These are phyloP conservation scores for Synanthedon tipuliformis DNA, from an alignment of 2,888 invertebrate species.

Conservation along the genomic window DNA sequence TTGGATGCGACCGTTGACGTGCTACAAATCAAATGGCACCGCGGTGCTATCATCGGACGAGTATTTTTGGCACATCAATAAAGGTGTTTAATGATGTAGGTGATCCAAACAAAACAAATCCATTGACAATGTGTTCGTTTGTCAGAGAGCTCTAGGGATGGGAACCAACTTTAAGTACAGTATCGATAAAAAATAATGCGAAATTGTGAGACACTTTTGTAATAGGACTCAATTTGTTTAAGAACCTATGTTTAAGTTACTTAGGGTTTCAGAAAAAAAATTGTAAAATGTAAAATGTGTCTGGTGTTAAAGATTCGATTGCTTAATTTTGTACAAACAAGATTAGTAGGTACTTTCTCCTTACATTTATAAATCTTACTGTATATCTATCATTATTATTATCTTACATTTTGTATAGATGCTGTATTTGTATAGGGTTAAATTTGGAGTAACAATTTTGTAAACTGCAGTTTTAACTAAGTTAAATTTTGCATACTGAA, in stretches of 20 bases:
- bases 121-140: constrained; percentile 11
- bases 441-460: neutral
- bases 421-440: neutral
- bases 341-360: no score
- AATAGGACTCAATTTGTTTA: no score
- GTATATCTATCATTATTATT: no score
- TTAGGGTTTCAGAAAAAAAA: no score
- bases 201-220: no score
- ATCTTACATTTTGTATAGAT: no score
- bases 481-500: no score
- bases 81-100: constrained; percentile 13
- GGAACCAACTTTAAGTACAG: neutral
- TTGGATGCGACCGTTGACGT: neutral
- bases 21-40: constrained; percentile 3
- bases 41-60: constrained; percentile 5
- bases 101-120: constrained; percentile 15
- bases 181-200: neutral
- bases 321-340: no score
- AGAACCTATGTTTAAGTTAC: no score
- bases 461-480: no score
- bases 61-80: constrained; percentile 9
- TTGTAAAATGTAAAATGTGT: no score
- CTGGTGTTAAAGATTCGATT: no score
- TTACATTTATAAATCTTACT: neutral
- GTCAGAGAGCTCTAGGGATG: constrained; percentile 4